Percentiles rank a stretch among this genome's conserved stretches.
These are phyloP conservation scores for Pocota personata DNA, from an alignment of 2,888 invertebrate species.

Conservation along the genomic window DNA sequence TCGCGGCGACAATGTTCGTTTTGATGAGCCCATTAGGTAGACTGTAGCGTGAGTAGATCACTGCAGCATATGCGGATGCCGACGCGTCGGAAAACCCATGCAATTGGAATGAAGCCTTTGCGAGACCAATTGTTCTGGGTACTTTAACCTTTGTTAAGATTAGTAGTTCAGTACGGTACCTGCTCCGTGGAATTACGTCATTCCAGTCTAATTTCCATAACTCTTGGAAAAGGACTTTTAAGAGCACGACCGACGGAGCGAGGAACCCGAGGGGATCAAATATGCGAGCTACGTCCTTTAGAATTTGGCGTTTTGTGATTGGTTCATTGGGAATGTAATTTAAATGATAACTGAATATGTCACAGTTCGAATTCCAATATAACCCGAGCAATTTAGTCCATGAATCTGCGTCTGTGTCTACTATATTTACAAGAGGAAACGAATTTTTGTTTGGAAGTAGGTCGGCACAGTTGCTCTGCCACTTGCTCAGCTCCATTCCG, in stretches of 20 bases:
- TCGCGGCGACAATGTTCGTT: conserved; percentile 25
- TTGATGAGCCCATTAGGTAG: conserved; percentile 9
- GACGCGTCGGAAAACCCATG: conserved; percentile 46
- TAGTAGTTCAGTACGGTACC: conserved; percentile 13
- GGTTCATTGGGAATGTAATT: background rate
- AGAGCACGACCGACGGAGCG: background rate
- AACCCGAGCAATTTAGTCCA: conserved; percentile 1
- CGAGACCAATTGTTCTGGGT: background rate
- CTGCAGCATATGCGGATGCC: conserved; percentile 11
- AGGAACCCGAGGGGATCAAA: conserved; percentile 15
- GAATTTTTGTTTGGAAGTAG: too few relatives aligned
- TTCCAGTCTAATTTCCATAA: conserved; percentile 1
- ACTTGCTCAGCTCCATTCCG: too few relatives aligned
- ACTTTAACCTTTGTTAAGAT: too few relatives aligned
- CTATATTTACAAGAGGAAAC: too few relatives aligned
- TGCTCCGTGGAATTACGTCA: conserved; percentile 36
- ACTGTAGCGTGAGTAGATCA: conserved; percentile 17
- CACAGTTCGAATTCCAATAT: background rate
- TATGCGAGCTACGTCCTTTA: conserved; percentile 5
- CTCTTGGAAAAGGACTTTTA: conserved; percentile 28
- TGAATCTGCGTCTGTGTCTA: background rate
- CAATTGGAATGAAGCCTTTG: conserved; percentile 6
- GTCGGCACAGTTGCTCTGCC: too few relatives aligned
- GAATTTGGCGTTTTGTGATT: background rate
- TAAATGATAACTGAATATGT: background rate